These are phyloP conservation scores for Arbacia lixula DNA, from an alignment of 53 echinoderm and acorn worm genomes.

Conservation along the genomic window DNA sequence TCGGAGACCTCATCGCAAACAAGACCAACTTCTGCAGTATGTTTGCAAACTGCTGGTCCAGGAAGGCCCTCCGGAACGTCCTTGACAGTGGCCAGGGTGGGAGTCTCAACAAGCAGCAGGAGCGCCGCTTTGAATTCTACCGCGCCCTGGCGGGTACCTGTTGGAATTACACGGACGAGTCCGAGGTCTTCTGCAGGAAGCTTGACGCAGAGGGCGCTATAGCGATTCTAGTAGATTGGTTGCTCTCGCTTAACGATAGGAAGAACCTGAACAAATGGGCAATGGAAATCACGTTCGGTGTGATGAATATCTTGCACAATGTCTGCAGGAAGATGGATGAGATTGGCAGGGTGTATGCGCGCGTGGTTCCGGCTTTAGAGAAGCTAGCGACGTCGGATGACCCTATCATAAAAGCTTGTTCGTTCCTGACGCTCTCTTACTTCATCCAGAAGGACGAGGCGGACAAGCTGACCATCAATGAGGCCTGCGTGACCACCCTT, in stretches of 20 bases:
- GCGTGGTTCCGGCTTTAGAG: slow-evolving; percentile 28
- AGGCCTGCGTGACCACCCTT: slow-evolving; percentile 6
- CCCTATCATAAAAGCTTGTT: slow-evolving; percentile 1
- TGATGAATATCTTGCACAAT: slow-evolving; percentile 35
- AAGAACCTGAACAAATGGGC: slow-evolving; percentile 8
- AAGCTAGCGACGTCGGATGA: slow-evolving; percentile 2
- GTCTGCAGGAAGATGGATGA: neutral
- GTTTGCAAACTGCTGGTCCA: slow-evolving; percentile 1
- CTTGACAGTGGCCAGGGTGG: too few relatives aligned
- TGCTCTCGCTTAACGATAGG: neutral
- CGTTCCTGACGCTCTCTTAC: slow-evolving; percentile 31
- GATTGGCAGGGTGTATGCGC: neutral
- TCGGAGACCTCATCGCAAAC: slow-evolving; percentile 30
- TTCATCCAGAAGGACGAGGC: slow-evolving; percentile 29
- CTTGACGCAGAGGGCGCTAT: neutral
- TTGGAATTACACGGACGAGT: slow-evolving; percentile 48
- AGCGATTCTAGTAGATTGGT: neutral
- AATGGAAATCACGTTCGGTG: slow-evolving; percentile 8
- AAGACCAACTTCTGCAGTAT: slow-evolving; percentile 4
- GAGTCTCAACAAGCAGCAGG: neutral
- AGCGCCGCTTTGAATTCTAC: slow-evolving; percentile 15
- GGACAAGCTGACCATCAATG: slow-evolving; percentile 18
- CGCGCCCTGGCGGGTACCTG: slow-evolving; percentile 2
- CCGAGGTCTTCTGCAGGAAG: slow-evolving; percentile 1
- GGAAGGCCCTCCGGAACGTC: neutral